Percentiles rank a stretch among this genome's conserved stretches.
These are phyloP conservation scores for Hylia prasina DNA, from an alignment of 2,113 vertebrate genomes.

Conservation along the genomic window DNA sequence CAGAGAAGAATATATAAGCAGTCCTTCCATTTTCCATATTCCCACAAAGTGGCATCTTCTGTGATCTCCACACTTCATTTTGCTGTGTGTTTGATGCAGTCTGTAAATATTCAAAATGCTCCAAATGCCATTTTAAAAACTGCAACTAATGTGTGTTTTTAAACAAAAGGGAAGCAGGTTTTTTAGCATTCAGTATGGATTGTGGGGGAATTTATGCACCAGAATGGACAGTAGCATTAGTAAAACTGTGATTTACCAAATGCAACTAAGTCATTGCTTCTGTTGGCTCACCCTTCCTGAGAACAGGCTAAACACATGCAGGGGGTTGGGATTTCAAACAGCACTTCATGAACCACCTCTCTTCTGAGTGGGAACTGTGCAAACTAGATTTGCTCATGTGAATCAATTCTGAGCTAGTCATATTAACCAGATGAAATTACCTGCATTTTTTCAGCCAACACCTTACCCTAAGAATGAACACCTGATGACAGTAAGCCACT, in stretches of 20 bases:
- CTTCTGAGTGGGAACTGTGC: background rate
- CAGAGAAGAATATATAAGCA: background rate
- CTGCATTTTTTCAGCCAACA: background rate
- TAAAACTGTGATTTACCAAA: background rate
- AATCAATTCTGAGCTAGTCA: background rate
- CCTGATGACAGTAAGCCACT: background rate
- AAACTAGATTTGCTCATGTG: background rate
- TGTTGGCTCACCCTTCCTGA: background rate
- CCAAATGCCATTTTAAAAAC: background rate
- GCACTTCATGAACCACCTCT: background rate
- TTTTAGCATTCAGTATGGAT: background rate
- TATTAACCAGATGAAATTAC: background rate
- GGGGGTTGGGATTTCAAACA: background rate
- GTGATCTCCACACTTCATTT: background rate
- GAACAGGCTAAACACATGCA: background rate
- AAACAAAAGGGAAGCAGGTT: background rate
- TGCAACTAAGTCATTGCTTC: background rate
- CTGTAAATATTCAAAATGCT: background rate
- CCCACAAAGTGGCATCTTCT: background rate
- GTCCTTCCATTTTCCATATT: background rate
- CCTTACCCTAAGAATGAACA: background rate
- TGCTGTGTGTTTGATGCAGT: background rate
- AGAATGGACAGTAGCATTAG: background rate
- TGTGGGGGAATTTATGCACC: background rate
- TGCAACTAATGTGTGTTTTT: background rate